phyloP scores from a whole-genome alignment of 1,140 invertebrate species.

The Nymphalis io region DNA sequence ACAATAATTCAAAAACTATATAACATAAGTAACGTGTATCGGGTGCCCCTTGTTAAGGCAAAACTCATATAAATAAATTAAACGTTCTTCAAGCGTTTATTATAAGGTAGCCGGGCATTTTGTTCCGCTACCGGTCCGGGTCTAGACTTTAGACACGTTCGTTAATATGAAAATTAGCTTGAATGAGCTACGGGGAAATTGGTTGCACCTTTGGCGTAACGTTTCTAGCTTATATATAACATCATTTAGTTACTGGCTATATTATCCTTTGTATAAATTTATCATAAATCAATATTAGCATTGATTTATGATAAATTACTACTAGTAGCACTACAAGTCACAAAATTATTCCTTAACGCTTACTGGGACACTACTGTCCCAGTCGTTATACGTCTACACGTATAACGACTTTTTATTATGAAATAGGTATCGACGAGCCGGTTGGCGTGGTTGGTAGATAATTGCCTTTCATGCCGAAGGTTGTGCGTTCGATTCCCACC shows the following conservation, averaged over 20 bases:
- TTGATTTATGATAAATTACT: too few relatives aligned
- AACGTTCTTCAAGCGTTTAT: constrained; percentile 2
- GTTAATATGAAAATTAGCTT: constrained; percentile 29
- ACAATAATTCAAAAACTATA: not conserved
- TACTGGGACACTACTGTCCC: too few relatives aligned
- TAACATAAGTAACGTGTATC: not conserved
- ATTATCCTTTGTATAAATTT: constrained; percentile 16
- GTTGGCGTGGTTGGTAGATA: too few relatives aligned
- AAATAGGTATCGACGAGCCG: too few relatives aligned
- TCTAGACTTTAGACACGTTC: constrained; percentile 25
- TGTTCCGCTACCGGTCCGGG: constrained; percentile 10
- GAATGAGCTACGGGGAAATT: constrained; percentile 18
- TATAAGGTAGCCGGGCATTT: constrained; percentile 7
- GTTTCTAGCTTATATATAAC: not conserved
- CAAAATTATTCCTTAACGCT: too few relatives aligned
- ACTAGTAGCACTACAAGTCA: too few relatives aligned
- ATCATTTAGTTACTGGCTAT: not conserved
- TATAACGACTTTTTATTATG: too few relatives aligned
- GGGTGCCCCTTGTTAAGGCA: not conserved
- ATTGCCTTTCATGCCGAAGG: too few relatives aligned
- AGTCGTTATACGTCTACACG: too few relatives aligned
- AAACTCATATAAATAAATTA: constrained; percentile 22
- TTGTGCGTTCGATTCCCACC: too few relatives aligned
- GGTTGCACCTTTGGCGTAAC: constrained; percentile 24
- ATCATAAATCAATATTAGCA: not conserved